phyloP scores from a whole-genome alignment of 2,113 vertebrate genomes.

The Pagrus major region DNA sequence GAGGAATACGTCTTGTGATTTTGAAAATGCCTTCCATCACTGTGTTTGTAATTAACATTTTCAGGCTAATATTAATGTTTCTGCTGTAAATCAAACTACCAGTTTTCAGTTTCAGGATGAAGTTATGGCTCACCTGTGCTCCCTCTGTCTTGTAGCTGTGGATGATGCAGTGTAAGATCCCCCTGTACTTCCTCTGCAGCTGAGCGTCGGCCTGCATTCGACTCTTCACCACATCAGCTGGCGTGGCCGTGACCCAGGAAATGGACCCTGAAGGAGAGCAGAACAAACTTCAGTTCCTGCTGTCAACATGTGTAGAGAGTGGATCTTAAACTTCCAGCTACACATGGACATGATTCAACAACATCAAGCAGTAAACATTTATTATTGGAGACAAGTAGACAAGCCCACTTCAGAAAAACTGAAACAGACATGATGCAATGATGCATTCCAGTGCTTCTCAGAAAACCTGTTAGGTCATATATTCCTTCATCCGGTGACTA shows the following conservation, averaged over 20 bases:
- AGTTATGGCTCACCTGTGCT: constrained; percentile 85
- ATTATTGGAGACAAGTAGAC: too few species aligned
- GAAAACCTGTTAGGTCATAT: neutral
- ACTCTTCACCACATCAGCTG: constrained; percentile 96
- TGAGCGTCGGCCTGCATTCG: constrained; percentile 95
- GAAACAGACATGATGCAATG: neutral
- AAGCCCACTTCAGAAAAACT: too few species aligned
- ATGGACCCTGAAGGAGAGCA: constrained; percentile 88
- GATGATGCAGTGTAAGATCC: constrained; percentile 90
- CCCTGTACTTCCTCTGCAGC: constrained; percentile 90
- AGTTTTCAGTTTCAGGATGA: neutral
- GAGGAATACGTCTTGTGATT: too few species aligned
- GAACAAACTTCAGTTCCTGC: neutral
- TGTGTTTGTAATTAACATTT: neutral
- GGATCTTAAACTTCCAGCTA: too few species aligned
- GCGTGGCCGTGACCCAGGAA: constrained; percentile 95
- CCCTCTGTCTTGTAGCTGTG: constrained; percentile 94
- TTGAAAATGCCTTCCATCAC: neutral
- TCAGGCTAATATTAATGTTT: neutral
- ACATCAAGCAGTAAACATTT: neutral
- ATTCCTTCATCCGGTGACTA: neutral
- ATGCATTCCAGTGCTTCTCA: neutral
- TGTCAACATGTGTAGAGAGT: too few species aligned
- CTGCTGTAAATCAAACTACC: neutral
- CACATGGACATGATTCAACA: neutral